phyloP scores from a whole-genome alignment of 1,140 invertebrate genomes.

The Melitaea cinxia region DNA sequence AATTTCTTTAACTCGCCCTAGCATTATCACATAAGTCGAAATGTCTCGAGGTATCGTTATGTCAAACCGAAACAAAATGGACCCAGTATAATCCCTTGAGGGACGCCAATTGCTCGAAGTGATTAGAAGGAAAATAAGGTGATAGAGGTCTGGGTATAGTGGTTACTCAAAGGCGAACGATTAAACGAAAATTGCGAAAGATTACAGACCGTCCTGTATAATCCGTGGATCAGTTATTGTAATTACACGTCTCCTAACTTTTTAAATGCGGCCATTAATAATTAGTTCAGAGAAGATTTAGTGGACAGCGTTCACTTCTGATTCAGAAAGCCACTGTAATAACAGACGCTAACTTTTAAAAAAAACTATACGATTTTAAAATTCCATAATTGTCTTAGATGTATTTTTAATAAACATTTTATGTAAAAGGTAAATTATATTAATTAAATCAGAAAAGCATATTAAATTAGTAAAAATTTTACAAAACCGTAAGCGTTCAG shows the following conservation, averaged over 20 bases:
- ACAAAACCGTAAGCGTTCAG: too few species aligned
- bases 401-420: too few species aligned
- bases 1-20: slow-evolving; percentile 76
- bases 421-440: too few species aligned
- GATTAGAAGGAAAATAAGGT: slow-evolving; percentile 26
- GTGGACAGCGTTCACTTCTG: slow-evolving; percentile 24
- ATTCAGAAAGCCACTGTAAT: slow-evolving; percentile 12
- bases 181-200: slow-evolving; percentile 77
- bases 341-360: background rate
- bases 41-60: slow-evolving; percentile 62
- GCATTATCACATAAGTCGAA: slow-evolving; percentile 79
- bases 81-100: slow-evolving; percentile 26
- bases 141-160: slow-evolving; percentile 47
- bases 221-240: slow-evolving; percentile 63
- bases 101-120: slow-evolving; percentile 9
- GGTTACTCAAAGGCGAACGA: slow-evolving; percentile 59
- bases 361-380: background rate
- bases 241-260: slow-evolving; percentile 70
- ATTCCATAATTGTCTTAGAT: too few species aligned
- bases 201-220: slow-evolving; percentile 62
- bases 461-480: too few species aligned
- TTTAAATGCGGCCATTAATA: slow-evolving; percentile 60
- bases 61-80: slow-evolving; percentile 40
- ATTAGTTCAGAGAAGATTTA: slow-evolving; percentile 59
- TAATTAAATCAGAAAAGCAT: too few species aligned